Conservation (phyloP, 2,113 vertebrate genomes). For the Microtus richardsoni region DNA sequence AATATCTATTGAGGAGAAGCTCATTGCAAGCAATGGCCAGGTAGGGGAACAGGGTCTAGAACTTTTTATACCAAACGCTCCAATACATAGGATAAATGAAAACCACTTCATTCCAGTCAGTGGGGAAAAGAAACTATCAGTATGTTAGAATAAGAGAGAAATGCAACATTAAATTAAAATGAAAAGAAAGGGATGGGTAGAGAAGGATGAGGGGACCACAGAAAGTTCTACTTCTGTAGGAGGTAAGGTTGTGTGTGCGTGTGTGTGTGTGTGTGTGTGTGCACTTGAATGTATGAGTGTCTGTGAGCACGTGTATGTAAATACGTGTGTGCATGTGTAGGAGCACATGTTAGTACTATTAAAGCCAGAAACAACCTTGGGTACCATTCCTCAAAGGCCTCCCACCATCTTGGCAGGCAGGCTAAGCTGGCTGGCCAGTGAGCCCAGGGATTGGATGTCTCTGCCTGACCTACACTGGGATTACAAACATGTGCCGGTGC, state of each 20-base stretch:
- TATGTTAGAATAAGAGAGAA: conserved; percentile 10
- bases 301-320: too few species aligned
- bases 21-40: neutral
- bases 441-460: neutral
- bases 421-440: neutral
- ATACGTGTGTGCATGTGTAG: neutral
- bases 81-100: neutral
- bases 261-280: neutral
- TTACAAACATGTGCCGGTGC: neutral
- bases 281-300: neutral
- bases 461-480: neutral
- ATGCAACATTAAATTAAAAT: neutral
- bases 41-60: neutral
- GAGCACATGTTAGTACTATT: neutral
- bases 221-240: too few species aligned
- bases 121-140: neutral
- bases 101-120: conserved; percentile 25
- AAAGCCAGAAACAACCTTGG: neutral
- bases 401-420: neutral
- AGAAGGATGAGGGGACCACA: neutral
- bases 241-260: neutral
- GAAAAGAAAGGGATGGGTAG: neutral
- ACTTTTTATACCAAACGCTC: conserved; percentile 26
- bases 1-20: conserved; percentile 63
- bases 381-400: neutral